A percentile compares a stretch with the other conserved stretches of the same genome.
phyloP scores from a whole-genome alignment of 1,140 invertebrate species.

The Orchesella cincta region DNA sequence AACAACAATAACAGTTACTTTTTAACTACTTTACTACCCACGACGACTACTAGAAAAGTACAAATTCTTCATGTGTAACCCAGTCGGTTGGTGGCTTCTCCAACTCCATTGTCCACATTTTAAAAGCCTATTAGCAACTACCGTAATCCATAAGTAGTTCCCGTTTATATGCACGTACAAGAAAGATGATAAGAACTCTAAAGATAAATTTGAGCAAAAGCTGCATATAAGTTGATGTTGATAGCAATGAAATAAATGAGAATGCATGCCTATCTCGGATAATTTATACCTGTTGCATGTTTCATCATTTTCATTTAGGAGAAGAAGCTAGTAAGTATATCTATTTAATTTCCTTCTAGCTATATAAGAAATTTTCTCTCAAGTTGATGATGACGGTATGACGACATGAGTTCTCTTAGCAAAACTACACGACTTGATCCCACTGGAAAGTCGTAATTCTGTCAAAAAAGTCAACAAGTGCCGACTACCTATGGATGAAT shows the following conservation, averaged over 20 bases:
- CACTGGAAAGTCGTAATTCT: constrained; percentile 26
- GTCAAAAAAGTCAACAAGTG: constrained; percentile 26
- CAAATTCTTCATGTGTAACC: not conserved
- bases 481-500: not conserved
- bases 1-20: not conserved
- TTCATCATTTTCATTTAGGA: constrained; percentile 6
- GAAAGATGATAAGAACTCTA: not conserved
- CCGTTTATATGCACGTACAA: not conserved
- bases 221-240: no score
- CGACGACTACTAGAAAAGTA: not conserved
- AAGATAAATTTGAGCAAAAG: not conserved
- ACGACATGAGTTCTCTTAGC: constrained; percentile 2
- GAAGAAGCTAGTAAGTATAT: not conserved
- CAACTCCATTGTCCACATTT: not conserved
- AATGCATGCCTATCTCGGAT: no score
- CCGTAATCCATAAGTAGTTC: not conserved
- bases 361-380: no score
- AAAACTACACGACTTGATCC: constrained; percentile 27
- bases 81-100: not conserved
- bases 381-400: constrained; percentile 7
- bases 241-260: no score
- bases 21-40: not conserved
- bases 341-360: not conserved
- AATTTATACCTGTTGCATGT: not conserved
- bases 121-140: not conserved